A percentile compares a stretch with the other conserved stretches of the same genome.
Evolutionary conservation across 2,797 vertebrate genomes (phyloP).

Genomic region (Aselliscus stoliczkanus): DNA sequence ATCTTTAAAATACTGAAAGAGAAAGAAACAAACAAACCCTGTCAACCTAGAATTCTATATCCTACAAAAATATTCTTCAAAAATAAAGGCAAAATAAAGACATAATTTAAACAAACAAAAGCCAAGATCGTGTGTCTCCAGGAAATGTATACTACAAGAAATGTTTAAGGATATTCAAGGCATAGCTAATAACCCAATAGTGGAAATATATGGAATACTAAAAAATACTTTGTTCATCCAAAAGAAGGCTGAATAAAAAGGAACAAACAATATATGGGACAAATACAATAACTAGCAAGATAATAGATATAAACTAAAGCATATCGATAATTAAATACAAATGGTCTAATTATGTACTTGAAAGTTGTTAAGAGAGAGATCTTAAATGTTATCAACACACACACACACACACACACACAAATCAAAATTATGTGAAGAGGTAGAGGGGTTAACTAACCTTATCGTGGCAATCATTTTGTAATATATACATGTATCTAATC

Average conservation of each 20-base stretch:
- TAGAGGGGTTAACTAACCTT: too few relatives aligned
- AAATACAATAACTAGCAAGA: neutral
- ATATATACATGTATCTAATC: too few relatives aligned
- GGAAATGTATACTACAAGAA: neutral
- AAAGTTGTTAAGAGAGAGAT: neutral
- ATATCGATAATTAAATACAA: neutral
- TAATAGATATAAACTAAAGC: neutral
- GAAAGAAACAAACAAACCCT: neutral
- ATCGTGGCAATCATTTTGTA: too few relatives aligned
- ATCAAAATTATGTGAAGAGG: too few relatives aligned
- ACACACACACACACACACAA: too few relatives aligned
- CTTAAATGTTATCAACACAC: neutral
- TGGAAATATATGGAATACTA: neutral
- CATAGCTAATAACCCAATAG: neutral
- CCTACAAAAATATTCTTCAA: neutral
- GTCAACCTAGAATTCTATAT: neutral
- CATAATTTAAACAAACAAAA: neutral
- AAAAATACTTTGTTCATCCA: neutral
- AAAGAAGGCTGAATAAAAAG: neutral
- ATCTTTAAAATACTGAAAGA: neutral
- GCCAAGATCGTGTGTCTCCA: neutral
- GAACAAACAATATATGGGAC: neutral
- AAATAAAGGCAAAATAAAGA: neutral
- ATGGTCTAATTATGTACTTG: neutral
- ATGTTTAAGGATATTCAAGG: neutral